These are phyloP conservation scores for Lamprotornis superbus DNA, from an alignment of 2,113 vertebrate genomes.

Conservation along the genomic window DNA sequence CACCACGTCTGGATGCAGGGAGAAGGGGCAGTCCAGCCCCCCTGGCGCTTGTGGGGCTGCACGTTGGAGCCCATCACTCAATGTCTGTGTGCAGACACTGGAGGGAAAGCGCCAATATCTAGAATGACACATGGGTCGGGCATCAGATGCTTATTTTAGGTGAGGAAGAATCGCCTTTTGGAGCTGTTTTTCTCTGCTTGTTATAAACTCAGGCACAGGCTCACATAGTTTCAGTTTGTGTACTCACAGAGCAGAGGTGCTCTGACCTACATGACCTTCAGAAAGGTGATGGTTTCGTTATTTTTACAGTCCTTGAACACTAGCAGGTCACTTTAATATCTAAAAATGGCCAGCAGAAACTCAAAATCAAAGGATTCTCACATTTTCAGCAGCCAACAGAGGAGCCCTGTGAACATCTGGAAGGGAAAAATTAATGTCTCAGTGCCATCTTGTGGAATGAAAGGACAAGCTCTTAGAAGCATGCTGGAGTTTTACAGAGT, in stretches of 20 bases:
- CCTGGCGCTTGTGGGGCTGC: accelerated
- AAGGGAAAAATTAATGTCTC: not conserved
- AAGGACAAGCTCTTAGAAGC: not conserved
- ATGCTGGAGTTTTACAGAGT: not conserved
- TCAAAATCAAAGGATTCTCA: not conserved
- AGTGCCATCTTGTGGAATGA: conserved; percentile 43
- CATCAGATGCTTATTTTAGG: not conserved
- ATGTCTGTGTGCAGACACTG: accelerated
- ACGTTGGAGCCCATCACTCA: accelerated
- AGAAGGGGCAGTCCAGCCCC: not conserved
- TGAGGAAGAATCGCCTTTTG: not conserved
- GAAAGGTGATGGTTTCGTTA: not conserved
- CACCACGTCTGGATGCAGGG: not conserved
- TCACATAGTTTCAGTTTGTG: not conserved
- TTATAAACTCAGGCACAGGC: not conserved
- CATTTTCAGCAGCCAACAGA: not conserved
- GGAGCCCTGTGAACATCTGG: not conserved
- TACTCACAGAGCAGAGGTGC: not conserved
- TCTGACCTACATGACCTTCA: not conserved
- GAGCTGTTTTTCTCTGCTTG: not conserved
- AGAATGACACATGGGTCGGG: not conserved
- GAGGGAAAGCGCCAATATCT: not conserved
- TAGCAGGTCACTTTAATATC: not conserved
- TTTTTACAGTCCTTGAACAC: not conserved
- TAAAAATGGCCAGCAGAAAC: not conserved